Conservation (phyloP, 2,797 vertebrate genomes). For the Lutjanus argentimaculatus region DNA sequence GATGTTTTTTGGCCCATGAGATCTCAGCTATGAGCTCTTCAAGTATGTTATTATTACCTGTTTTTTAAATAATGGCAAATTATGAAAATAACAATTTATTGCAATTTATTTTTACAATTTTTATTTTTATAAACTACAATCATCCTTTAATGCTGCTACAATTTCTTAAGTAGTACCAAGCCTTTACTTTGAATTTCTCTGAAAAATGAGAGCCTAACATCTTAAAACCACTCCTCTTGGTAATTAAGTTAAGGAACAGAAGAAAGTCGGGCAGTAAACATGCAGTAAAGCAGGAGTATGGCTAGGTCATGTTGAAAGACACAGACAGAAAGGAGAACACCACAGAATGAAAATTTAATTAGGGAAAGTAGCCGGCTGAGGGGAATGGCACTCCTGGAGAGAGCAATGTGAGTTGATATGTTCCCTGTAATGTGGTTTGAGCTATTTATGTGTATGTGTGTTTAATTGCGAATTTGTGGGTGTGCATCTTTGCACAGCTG, state of each 20-base stretch:
- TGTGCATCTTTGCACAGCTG: constrained; percentile 36
- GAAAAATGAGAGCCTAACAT: background rate
- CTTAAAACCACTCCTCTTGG: background rate
- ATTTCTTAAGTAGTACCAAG: background rate
- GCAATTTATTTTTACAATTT: too few relatives aligned
- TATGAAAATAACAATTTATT: background rate
- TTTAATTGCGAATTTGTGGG: constrained; percentile 16
- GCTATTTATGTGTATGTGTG: constrained; percentile 10
- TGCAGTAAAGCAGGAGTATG: background rate
- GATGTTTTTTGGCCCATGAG: background rate
- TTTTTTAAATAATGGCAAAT: background rate
- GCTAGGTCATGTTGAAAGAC: constrained; percentile 41
- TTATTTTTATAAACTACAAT: background rate
- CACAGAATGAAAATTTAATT: constrained; percentile 44
- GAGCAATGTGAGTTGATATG: background rate
- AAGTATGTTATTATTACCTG: background rate
- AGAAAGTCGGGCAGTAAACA: background rate
- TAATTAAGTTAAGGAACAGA: background rate
- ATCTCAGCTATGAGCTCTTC: background rate
- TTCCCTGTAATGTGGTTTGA: background rate
- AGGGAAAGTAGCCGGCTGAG: constrained; percentile 16
- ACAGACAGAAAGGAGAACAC: background rate
- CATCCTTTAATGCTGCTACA: background rate
- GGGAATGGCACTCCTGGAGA: constrained; percentile 14
- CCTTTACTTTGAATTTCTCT: background rate